Base-by-base conservation (phyloP, 2,888 invertebrate species). In the Erpobdella octoculata region DNA sequence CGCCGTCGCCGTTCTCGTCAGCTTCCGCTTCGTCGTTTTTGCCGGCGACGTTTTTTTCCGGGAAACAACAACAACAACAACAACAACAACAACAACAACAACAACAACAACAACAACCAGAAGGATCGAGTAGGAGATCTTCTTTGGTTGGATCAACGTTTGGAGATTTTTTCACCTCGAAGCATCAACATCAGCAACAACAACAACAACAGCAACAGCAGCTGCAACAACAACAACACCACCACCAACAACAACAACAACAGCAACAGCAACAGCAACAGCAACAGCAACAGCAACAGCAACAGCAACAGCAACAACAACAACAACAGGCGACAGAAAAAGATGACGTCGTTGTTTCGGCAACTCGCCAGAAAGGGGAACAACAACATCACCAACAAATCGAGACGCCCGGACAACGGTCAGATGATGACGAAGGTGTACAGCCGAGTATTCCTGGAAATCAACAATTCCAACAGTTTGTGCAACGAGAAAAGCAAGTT, bases 61-160 rank as follows among this genome's bases (percentile, higher is more conserved):
- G 53, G 21, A 53, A n/a, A 25, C 46, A 38, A 46, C 41, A 67
- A 1, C 25, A 28, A n/a, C 67, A 21, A 9, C n/a, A 31, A 18
- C n/a, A 41, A 31, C 38, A 38, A 33, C 41, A n/a, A 67, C 18
- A 41, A n/a, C 46, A 62, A 62, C 62, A 15, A 6, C 28, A 8
- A 62, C 62, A n/a, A 62, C 62, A 25, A 62, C 28, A 31, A n/a
- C 62, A 62, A 62, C 62, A 62, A 62, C 31, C 28, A n/a, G n/a
- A n/a, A n/a, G n/a, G n/a, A 25, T 33, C 9, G 21, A 36, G 36
- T n/a, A 21, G 12, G 18, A n/a, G 36, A 5, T n/a, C 21, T 37
- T n/a, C 36, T 37, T 18, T 25, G 37, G 36, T 25, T 15, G 21
- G 6, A 15, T 65, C 65, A 36, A 5, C 65, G 37, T 37, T n/a